Evolutionary conservation across 2,113 vertebrate genomes (phyloP).

Genomic region (Dolichallabes microphthalmus): DNA sequence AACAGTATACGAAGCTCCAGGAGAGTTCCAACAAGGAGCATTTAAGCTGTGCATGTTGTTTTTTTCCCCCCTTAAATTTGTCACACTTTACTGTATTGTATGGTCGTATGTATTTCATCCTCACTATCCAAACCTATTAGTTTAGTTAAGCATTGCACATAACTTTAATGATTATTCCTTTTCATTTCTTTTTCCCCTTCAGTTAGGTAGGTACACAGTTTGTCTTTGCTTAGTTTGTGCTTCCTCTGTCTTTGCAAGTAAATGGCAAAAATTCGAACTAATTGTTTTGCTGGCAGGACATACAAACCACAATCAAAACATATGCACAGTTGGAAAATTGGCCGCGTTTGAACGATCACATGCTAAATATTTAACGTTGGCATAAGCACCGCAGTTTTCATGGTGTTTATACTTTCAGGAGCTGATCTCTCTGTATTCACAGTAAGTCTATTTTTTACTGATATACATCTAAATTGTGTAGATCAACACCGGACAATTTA

Average conservation of each 20-base stretch:
- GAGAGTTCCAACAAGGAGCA: neutral
- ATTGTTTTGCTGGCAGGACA: neutral
- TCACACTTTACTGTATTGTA: neutral
- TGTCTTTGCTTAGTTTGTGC: neutral
- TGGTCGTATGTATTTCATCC: neutral
- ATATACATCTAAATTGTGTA: slow-evolving; percentile 18
- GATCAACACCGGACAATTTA: slow-evolving; percentile 15
- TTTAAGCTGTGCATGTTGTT: neutral
- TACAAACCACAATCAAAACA: slow-evolving; percentile 18
- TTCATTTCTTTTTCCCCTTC: neutral
- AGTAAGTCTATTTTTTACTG: slow-evolving; percentile 1
- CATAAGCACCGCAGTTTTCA: neutral
- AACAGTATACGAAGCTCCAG: neutral
- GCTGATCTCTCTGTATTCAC: slow-evolving; percentile 11
- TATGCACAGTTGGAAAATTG: slow-evolving; percentile 3
- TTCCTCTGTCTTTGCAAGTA: neutral
- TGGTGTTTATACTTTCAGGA: slow-evolving; percentile 7
- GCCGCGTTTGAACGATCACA: neutral
- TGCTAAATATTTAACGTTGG: slow-evolving; percentile 17
- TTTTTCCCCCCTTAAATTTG: neutral
- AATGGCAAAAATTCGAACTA: slow-evolving; percentile 9
- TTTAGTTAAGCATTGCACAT: neutral
- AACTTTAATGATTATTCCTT: neutral
- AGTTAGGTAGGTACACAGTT: neutral
- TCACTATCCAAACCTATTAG: neutral